Base-by-base conservation (phyloP, 2,797 vertebrate species). In the Rachycentron canadum region DNA sequence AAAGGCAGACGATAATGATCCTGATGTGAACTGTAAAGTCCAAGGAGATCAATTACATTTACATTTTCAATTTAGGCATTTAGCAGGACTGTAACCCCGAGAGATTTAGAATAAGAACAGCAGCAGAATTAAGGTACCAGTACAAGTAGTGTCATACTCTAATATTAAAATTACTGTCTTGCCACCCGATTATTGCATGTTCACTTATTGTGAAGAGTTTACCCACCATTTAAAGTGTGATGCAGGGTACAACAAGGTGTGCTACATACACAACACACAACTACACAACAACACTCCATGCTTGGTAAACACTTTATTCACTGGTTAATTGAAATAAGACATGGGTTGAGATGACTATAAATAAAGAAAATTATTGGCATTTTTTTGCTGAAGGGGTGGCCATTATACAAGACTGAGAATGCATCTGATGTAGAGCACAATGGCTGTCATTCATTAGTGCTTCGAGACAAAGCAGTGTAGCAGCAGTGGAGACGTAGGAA, bases 31-130 rank as follows among this genome's bases (percentile, higher is more conserved):
- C 73, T 16, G 25, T 53, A 30, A 79, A 78, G 78, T 86, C 85
- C 69, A 62, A 79, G 49, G 68, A 87, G 79, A 91, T 86, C 83
- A 90, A 84, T 86, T 86, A 73, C 77, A 88, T 91, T 86, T 88
- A 78, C 85, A 90, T 86, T 90, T 91, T 74, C 83, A 85, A 68
- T 89, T 78, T 76, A 80, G 83, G 73, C 77, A 72, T 90, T 89
- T 88, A 87, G 73, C 63, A 60, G 78, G 13, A 49, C 60, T 66
- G 66, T 76, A 78, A 79, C 66, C 73, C 40, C 0, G 8, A 49
- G 85, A 84, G 84, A 78, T 56, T 81, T 76, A 21, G 70, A 78
- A 80, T 61, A 58, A 84, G 72, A 34, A 47, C 58, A 81, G 69
- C 66, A 50, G 57, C 62, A 60, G 58, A 76, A 79, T 84, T 57